Base-by-base conservation (phyloP, 1,140 invertebrate genomes). In the Semibalanus balanoides region DNA sequence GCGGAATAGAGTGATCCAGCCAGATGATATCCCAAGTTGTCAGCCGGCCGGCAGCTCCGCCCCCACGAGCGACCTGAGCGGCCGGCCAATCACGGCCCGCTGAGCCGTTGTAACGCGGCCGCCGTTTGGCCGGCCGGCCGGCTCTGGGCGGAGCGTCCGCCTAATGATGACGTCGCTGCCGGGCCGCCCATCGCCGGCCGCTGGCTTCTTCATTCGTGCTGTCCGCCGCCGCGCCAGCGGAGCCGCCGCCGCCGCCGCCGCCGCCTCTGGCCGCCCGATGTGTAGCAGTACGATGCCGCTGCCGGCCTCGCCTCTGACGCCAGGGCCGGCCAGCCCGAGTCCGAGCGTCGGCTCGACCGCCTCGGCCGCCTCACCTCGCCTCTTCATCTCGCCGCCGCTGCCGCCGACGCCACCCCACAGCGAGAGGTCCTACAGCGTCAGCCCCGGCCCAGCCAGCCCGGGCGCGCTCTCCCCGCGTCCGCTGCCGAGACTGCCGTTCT, bases 401-500 rank as follows among this genome's bases (percentile, higher is more conserved):
- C 78, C 76, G 28, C 78, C 78, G 19, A 75, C 76, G 27, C 72
- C 74, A 27, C 75, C 76, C 11, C 74, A 74, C 29, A 77, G 78
- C 43, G 35, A 72, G 51, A 31, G 30, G n/a, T 40, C 64, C 1
- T 29, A 31, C 64, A 75, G 31, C 73, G 72, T 19, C 40, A 75
- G 25, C 78, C 69, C 28, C 19, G 28, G 74, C 29, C 71, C 51
- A 25, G 29, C 73, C 29, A 75, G 74, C 76, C 64, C 64, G 70
- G 73, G 11, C 35, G 19, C 77, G 35, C 76, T 28, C 27, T 43
- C 74, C 31, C 74, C n/a, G 71, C 27, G 29, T 25, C 70, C 73
- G 25, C 74, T 35, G 64, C 76, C 29, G 73, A 78, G 35, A 9
- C 83, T 95, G 0, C 94, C 94, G 80, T 96, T 96, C 84, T 94